Evolutionary conservation across 2,113 vertebrate species (phyloP).

Genomic region (Tiliqua scincoides): DNA sequence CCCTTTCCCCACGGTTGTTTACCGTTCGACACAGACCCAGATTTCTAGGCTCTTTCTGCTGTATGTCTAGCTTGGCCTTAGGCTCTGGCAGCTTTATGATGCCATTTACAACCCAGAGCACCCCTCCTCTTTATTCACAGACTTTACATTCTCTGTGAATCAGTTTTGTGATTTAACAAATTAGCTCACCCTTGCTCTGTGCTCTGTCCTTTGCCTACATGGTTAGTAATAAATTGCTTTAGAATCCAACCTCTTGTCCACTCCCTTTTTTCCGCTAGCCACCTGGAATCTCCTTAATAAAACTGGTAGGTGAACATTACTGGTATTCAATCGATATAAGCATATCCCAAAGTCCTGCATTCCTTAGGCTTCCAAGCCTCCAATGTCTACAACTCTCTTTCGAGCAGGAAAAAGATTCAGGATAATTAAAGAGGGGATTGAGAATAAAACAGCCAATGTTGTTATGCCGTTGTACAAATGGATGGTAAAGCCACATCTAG

Average conservation of each 20-base stretch:
- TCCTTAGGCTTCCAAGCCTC: background rate
- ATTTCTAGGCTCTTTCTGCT: background rate
- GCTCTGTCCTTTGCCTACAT: background rate
- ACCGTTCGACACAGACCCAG: no score
- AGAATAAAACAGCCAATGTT: no score
- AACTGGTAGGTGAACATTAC: background rate
- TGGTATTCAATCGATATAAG: background rate
- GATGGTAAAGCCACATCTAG: no score
- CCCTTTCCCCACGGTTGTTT: background rate
- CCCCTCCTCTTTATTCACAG: background rate
- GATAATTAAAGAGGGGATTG: no score
- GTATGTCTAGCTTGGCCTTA: background rate
- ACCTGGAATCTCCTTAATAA: background rate
- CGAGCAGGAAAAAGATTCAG: background rate
- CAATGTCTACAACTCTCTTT: background rate
- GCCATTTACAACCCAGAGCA: background rate
- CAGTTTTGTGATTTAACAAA: constrained; percentile 25
- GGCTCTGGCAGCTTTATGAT: background rate
- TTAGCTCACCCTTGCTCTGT: background rate
- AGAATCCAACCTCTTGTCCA: background rate
- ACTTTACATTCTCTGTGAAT: constrained; percentile 16
- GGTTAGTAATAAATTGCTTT: background rate
- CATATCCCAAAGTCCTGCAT: background rate
- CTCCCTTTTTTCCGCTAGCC: background rate
- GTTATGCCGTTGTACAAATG: no score